Percentiles rank a stretch among this genome's conserved stretches.
Conservation (phyloP, 2,113 vertebrate species). For the Pogonocichla stellata region DNA sequence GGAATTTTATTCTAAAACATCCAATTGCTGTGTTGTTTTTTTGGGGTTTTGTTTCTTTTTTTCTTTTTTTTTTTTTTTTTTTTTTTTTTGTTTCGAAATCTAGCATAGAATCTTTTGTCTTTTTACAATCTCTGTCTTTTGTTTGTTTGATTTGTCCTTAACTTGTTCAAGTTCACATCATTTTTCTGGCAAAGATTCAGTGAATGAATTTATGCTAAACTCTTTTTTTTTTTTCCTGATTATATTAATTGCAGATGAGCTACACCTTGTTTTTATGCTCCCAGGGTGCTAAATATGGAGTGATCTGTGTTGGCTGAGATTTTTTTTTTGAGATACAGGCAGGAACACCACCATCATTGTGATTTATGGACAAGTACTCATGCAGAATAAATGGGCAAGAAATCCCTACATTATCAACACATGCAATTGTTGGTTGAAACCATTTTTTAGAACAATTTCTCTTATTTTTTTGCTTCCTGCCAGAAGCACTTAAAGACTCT, state of each 20-base stretch:
- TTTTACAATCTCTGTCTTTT: constrained; percentile 17
- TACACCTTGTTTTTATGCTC: background rate
- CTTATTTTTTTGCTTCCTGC: constrained; percentile 28
- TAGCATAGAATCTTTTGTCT: constrained; percentile 43
- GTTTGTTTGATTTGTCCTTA: constrained; percentile 42
- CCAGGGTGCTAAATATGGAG: background rate
- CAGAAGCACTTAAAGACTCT: constrained; percentile 54
- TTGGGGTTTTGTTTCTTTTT: too few relatives aligned
- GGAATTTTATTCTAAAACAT: constrained; percentile 70
- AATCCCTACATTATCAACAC: constrained; percentile 40
- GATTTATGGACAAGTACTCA: background rate
- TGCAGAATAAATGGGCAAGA: constrained; percentile 30
- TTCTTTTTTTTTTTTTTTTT: background rate
- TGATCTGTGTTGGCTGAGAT: background rate
- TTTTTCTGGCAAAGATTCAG: background rate
- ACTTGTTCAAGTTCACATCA: constrained; percentile 34
- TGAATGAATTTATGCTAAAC: background rate
- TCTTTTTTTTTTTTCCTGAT: background rate
- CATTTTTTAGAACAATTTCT: constrained; percentile 5
- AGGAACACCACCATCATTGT: background rate
- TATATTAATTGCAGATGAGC: background rate
- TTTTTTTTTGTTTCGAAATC: background rate
- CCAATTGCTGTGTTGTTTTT: background rate
- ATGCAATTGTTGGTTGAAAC: constrained; percentile 16
- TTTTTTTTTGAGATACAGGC: background rate